Conservation (phyloP, 2,888 invertebrate genomes). For the Nemapogon koenigi region DNA sequence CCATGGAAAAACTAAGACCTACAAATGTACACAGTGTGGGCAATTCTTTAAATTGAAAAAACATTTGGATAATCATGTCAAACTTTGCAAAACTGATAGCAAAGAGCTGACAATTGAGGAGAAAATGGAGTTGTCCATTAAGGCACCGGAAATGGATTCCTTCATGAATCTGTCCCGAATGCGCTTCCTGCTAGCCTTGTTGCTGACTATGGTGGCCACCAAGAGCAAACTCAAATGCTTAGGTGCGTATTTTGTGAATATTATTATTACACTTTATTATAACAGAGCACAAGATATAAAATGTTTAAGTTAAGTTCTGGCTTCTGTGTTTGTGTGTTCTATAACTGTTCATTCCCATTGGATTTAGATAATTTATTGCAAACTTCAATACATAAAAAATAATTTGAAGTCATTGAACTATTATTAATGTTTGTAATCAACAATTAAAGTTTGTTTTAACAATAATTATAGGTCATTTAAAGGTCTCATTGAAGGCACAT, state of each 20-base stretch:
- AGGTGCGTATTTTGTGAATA: conserved; percentile 67
- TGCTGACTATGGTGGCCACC: conserved; percentile 84
- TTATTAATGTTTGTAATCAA: too few relatives aligned
- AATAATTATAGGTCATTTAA: too few relatives aligned
- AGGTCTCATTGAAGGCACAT: too few relatives aligned
- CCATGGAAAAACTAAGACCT: conserved; percentile 79
- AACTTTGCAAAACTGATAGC: conserved; percentile 41
- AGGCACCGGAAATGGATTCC: conserved; percentile 46
- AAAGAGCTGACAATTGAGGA: conserved; percentile 30
- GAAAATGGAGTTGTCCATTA: conserved; percentile 27
- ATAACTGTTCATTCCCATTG: not conserved
- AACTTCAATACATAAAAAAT: too few relatives aligned
- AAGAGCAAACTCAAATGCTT: conserved; percentile 77
- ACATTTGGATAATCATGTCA: conserved; percentile 71
- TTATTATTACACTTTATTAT: conserved; percentile 2
- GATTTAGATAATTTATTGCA: not conserved
- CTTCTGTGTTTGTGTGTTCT: conserved; percentile 2
- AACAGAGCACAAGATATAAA: conserved; percentile 5
- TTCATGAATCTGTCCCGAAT: conserved; percentile 75
- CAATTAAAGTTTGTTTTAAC: too few relatives aligned
- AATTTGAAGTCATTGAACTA: too few relatives aligned
- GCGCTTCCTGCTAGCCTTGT: conserved; percentile 79
- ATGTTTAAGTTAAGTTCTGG: not conserved
- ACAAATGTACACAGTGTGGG: conserved; percentile 76
- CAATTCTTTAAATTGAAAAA: conserved; percentile 79